Percentiles rank a stretch among this genome's conserved stretches.
These are phyloP conservation scores for Aspidoscelis tigris DNA, from an alignment of 2,113 vertebrate genomes.

Conservation along the genomic window DNA sequence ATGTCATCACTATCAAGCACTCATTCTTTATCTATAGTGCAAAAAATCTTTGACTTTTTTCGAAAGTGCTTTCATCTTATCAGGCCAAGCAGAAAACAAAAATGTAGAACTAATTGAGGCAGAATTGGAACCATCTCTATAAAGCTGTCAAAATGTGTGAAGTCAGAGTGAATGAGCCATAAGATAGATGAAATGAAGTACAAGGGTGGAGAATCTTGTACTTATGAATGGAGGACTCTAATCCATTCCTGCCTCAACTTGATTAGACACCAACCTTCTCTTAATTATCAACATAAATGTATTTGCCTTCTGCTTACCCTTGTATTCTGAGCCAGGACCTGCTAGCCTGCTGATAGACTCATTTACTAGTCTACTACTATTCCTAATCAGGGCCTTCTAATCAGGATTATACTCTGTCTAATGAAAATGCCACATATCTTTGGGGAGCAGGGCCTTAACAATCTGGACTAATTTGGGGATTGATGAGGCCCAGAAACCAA, in stretches of 20 bases:
- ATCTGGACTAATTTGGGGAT: no score
- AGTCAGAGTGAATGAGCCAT: background rate
- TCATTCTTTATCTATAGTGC: slow-evolving; percentile 16
- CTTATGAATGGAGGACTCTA: background rate
- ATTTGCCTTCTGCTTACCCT: no score
- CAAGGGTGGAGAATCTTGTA: background rate
- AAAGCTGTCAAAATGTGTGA: background rate
- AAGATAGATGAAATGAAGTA: no score
- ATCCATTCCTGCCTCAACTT: background rate
- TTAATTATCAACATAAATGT: background rate
- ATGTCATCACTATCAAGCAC: slow-evolving; percentile 5
- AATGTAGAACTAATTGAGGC: background rate
- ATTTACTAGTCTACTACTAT: no score
- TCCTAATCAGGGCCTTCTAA: no score
- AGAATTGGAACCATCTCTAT: background rate
- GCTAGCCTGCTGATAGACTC: no score
- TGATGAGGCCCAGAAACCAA: no score
- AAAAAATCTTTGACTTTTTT: background rate
- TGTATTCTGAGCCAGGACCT: no score
- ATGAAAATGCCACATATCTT: no score
- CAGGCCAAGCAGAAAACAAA: slow-evolving; percentile 2
- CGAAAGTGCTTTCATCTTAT: background rate
- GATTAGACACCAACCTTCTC: background rate
- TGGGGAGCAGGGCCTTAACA: no score
- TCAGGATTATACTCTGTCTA: no score